Evolutionary conservation across 2,113 vertebrate species (phyloP), one percentile per base, ranked within the genome.

Genomic region (Plecotus auritus): DNA sequence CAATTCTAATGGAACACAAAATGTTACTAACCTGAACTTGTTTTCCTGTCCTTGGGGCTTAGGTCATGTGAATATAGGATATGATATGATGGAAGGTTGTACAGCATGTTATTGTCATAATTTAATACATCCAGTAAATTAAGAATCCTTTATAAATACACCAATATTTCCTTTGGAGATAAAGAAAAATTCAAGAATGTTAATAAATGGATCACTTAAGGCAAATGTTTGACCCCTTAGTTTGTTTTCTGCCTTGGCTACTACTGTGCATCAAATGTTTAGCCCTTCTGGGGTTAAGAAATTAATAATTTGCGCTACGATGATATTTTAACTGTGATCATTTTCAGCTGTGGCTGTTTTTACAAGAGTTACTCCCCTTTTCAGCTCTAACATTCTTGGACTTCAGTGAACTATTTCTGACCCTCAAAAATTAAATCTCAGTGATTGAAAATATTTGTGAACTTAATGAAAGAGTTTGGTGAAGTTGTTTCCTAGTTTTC

Each of bases 101-200:
- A 86, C 4, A 74, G 69, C 78, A 66, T 64, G 26, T 35, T 26
- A 1, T 51, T 85, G 59, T 74, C 72, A 67, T 90, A 77, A 92
- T 95, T 93, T 96, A 92, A 76, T 85, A 86, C 28, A 76, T 59
- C 56, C 69, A 61, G 22, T 93, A 88, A 90, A 82, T 90, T 42
- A 95, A 23, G 74, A 82, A 74, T 4, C 32, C 35, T 22, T 86
- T 80, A 78, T 70, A 82, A 93, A 81, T 84, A 51, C 37, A 94
- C n/a, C 56, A 88, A 40, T 91, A 81, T 96, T 95, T 97, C 40
- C 84, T 69, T 94, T 95, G 66, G 91, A 96, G 83, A 94, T 88
- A 81, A 85, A 56, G 61, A 66, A 72, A 76, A 78, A 59, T 66
- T 91, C 23, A 30, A 40, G 70, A 88, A 90, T 90, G 61, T 70